Evolutionary conservation across 1,140 invertebrate species (phyloP), one percentile per base, ranked within the genome.

Genomic region (Parasteatoda tepidariorum): DNA sequence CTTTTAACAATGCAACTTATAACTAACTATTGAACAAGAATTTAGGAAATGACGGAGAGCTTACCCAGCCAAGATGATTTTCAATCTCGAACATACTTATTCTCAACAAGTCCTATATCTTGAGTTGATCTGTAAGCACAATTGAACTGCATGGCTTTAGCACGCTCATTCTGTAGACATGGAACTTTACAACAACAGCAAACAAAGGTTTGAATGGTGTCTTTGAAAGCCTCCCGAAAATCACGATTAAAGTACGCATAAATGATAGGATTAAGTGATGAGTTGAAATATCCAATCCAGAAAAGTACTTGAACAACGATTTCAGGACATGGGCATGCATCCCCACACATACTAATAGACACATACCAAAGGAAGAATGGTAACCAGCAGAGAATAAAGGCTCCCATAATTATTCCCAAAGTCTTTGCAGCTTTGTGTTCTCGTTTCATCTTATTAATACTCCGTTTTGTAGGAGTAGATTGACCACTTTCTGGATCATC

Each of bases 221-320:
- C 96, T 89, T 96, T 96, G 91, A 99, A 99, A 6, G 97, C 97
- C 89, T 97, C 95, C 88, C 98, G 92, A 90, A 99, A 99, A 90
- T 99, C 98, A 78, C 96, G 92, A 90, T 99, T 99, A 92, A 99
- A 99, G 90, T 99, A 99, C 76, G 97, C 97, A 91, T 99, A 99
- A 87, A 99, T 98, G 34, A 98, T 91, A 3, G 97, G 98, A 90
- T 99, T 99, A 54, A 98, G 91, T 31, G 96, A 97, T 5, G 97
- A 98, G 90, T 99, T 99, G 88, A 97, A 96, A 90, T 99, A 99
- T 38, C 98, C 98, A 87, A 99, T 97, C 98, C 98, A 99, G 90
- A 99, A 99, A 83, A 99, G 92, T 30, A 97, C 92, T 62, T 95
- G 93, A 15, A 97, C 95, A 30, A 98, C 92, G 41, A 95, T 91